Conservation (phyloP, 2,113 vertebrate genomes). For the Pipra filicauda region DNA sequence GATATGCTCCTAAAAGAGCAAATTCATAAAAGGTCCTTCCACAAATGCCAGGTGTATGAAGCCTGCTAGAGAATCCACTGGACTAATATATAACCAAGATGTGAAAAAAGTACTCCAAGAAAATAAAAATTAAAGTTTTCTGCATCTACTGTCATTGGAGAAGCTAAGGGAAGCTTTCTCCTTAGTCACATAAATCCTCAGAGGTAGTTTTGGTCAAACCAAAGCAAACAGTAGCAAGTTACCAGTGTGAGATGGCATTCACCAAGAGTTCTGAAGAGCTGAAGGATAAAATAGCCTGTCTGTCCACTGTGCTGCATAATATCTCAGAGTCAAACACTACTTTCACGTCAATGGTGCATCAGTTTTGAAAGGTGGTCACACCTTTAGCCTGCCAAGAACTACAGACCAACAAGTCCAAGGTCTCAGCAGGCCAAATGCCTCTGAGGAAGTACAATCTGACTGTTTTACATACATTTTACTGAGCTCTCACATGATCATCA, state of each 20-base stretch:
- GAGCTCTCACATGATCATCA: neutral
- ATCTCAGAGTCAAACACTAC: neutral
- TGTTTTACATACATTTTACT: neutral
- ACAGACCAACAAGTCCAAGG: neutral
- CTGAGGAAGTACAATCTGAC: neutral
- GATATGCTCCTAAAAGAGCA: neutral
- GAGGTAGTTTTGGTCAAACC: neutral
- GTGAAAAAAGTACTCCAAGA: neutral
- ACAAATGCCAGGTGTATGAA: neutral
- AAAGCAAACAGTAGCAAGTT: neutral
- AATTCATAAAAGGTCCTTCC: neutral
- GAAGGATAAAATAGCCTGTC: neutral
- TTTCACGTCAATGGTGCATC: neutral
- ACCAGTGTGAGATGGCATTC: neutral
- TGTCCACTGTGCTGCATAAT: fast-evolving
- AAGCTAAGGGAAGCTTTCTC: neutral
- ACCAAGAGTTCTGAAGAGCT: neutral
- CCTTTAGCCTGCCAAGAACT: neutral
- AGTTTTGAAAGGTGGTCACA: neutral
- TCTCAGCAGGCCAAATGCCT: neutral
- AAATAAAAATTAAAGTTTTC: neutral
- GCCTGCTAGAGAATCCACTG: neutral
- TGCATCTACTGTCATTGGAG: neutral
- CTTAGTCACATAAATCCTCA: neutral
- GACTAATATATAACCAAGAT: neutral